Conservation (phyloP, 2,797 vertebrate species). For the Chanos chanos region DNA sequence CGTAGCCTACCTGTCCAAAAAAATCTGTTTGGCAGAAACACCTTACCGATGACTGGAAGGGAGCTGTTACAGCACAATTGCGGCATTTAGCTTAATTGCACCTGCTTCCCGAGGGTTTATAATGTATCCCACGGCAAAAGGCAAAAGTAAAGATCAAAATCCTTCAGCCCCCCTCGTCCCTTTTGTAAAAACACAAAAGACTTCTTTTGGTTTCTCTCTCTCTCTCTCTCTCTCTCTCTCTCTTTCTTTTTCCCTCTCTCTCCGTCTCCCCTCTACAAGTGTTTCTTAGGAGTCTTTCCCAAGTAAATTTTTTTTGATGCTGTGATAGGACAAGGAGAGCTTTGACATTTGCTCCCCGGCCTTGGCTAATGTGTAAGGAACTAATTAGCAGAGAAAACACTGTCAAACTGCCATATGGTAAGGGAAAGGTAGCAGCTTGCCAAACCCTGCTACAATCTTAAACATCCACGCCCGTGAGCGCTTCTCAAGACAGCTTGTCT, state of each 20-base stretch:
- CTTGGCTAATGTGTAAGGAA: slow-evolving; percentile 77
- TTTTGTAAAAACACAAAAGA: no score
- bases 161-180: no score
- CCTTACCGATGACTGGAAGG: no score
- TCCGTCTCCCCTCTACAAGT: background rate
- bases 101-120: no score
- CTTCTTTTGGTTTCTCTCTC: no score
- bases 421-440: slow-evolving; percentile 73
- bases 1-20: no score
- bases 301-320: slow-evolving; percentile 51
- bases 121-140: no score
- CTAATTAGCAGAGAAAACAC: slow-evolving; percentile 79
- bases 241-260: background rate
- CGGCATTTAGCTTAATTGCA: no score
- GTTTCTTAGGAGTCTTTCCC: slow-evolving; percentile 40
- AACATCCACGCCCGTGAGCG: slow-evolving; percentile 64
- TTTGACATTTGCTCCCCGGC: slow-evolving; percentile 71
- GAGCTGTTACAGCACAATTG: no score
- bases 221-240: no score
- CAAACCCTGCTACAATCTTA: slow-evolving; percentile 64
- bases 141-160: no score
- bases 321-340: slow-evolving; percentile 49
- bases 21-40: no score
- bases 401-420: slow-evolving; percentile 79
- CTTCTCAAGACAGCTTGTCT: slow-evolving; percentile 62